Evolutionary conservation across 2,797 vertebrate genomes (phyloP), one percentile per base, ranked within the genome.

Genomic region (Brotula barbata): DNA sequence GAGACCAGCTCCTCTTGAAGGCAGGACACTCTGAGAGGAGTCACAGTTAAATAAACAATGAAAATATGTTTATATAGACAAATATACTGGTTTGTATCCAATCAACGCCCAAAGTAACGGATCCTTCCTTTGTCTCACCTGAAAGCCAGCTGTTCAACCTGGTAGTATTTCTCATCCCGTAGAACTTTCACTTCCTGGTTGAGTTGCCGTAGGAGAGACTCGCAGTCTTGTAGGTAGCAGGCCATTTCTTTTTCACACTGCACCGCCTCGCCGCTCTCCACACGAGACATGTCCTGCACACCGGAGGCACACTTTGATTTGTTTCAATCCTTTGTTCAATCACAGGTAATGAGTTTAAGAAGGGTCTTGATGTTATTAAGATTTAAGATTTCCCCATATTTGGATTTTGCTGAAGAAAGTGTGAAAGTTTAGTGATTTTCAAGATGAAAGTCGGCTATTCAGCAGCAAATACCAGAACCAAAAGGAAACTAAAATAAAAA

Each of bases 1-100:
- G 94, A 95, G 81, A 98, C 94, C 89, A 98, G 92, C 85, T 99
- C 97, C 25, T 99, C 96, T 58, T 98, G 94, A 53, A 99, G 92
- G 77, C 94, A 85, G 60, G 94, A 91, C 53, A 92, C 93, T 88
- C 97, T 98, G 87, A 44, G 42, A 64, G 2, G 3, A 1, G 12
- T 36, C n/a, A 46, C 4, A 25, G 14, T 42, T 8, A 17, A 1
- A 46, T 13, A 15, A 1, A 6, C 25, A n/a, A n/a, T n/a, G n/a
- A n/a, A n/a, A n/a, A n/a, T n/a, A n/a, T n/a, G n/a, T n/a, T n/a
- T n/a, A n/a, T n/a, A n/a, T 28, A 28, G 25, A 28, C 8, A 4
- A 28, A 28, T 28, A 28, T 8, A 28, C 25, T 28, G 4, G 25
- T 28, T 28, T 28, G 25, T 28, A 4, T 8, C 25, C 25, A 4